A percentile compares a stretch with the other conserved stretches of the same genome.
phyloP scores from a whole-genome alignment of 2,797 vertebrate genomes.

The Helostoma temminkii region DNA sequence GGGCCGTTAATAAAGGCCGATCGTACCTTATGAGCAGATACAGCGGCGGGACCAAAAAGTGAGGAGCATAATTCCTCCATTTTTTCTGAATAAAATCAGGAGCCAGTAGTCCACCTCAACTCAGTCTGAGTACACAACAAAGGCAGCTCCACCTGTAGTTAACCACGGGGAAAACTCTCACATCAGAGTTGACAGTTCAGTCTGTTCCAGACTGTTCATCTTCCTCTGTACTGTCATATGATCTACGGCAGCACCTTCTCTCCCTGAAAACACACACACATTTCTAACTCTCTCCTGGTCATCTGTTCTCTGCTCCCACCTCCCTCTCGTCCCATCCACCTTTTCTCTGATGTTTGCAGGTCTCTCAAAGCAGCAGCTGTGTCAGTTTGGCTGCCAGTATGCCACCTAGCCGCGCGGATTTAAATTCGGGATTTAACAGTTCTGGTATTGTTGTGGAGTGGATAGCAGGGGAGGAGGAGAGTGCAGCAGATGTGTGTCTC shows the following conservation, averaged over 20 bases:
- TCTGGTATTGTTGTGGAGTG: conserved; percentile 43
- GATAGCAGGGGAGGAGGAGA: conserved; percentile 38
- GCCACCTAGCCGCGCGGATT: conserved; percentile 15
- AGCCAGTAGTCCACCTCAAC: conserved; percentile 18
- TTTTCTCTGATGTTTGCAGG: conserved; percentile 58
- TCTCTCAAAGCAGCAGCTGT: conserved; percentile 49
- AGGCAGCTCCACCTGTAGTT: conserved; percentile 51
- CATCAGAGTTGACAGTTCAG: conserved; percentile 21
- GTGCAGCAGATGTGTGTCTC: conserved; percentile 62
- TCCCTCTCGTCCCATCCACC: conserved; percentile 33
- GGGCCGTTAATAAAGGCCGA: conserved; percentile 46
- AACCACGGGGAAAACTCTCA: conserved; percentile 20
- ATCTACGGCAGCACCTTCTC: conserved; percentile 55
- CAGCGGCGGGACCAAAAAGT: conserved; percentile 45
- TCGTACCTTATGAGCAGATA: conserved; percentile 52
- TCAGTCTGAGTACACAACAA: conserved; percentile 15
- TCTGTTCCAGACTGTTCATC: conserved; percentile 44
- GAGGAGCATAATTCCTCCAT: conserved; percentile 72
- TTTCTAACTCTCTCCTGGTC: conserved; percentile 58
- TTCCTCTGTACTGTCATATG: conserved; percentile 46
- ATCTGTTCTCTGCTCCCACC: conserved; percentile 57
- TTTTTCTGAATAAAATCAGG: conserved; percentile 21
- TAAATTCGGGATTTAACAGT: conserved; percentile 7
- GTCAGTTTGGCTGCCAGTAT: conserved; percentile 24
- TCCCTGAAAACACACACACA: conserved; percentile 50